Percentiles rank a stretch among this genome's conserved stretches.
phyloP scores from a whole-genome alignment of 1,140 invertebrate species.

The Aphis craccivora region DNA sequence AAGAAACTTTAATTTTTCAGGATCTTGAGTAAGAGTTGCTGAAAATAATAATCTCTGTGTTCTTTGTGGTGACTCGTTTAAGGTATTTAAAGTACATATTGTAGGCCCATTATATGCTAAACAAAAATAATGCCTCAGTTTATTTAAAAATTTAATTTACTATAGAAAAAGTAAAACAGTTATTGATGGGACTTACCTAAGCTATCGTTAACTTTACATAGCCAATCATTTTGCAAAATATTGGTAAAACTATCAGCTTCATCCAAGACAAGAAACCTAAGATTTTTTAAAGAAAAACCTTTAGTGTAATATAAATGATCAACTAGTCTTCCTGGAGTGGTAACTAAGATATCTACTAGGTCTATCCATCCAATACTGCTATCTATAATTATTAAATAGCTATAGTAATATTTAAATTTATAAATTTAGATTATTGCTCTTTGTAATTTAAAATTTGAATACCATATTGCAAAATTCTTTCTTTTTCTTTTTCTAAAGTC shows the following conservation, averaged over 20 bases:
- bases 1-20: conserved; percentile 88
- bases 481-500: conserved; percentile 57
- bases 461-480: conserved; percentile 36
- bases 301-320: conserved; percentile 88
- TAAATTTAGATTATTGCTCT: neutral
- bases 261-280: conserved; percentile 91
- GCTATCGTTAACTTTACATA: conserved; percentile 70
- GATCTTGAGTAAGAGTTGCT: conserved; percentile 94
- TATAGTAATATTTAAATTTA: neutral
- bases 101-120: conserved; percentile 50
- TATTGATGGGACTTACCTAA: conserved; percentile 31
- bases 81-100: conserved; percentile 44
- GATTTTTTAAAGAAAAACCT: conserved; percentile 81
- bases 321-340: conserved; percentile 90
- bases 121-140: neutral
- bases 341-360: conserved; percentile 87
- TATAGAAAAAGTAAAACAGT: neutral
- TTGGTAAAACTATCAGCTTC: conserved; percentile 95
- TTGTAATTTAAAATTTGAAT: neutral
- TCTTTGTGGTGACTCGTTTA: conserved; percentile 46
- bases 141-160: neutral
- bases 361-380: conserved; percentile 63
- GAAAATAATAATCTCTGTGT: conserved; percentile 95
- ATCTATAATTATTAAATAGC: conserved; percentile 59
- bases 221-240: conserved; percentile 88